phyloP scores from a whole-genome alignment of 1,140 invertebrate genomes.

The Drosophila grimshawi region DNA sequence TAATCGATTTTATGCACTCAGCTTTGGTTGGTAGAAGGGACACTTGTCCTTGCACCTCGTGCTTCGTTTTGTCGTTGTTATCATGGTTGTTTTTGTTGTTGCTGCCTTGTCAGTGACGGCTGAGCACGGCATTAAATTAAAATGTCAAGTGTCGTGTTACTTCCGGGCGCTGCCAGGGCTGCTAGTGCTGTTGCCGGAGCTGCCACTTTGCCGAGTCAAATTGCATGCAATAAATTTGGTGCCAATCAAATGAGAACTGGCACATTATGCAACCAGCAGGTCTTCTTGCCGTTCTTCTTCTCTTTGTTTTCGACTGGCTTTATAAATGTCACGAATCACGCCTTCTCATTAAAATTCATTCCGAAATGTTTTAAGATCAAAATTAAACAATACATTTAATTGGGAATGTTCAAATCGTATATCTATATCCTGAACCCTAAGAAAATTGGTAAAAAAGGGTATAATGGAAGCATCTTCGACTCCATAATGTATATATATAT shows the following conservation, averaged over 20 bases:
- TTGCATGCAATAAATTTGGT: conserved; percentile 81
- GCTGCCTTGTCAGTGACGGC: conserved; percentile 41
- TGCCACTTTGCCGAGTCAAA: conserved; percentile 65
- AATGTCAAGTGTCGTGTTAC: conserved; percentile 81
- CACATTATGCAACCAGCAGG: conserved; percentile 61
- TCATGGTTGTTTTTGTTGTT: conserved; percentile 55
- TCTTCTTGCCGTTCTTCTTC: conserved; percentile 24
- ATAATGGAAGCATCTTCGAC: too few relatives aligned
- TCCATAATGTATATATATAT: too few relatives aligned
- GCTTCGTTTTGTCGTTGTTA: conserved; percentile 16
- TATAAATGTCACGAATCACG: conserved; percentile 35
- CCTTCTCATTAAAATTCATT: not conserved
- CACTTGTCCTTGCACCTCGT: conserved; percentile 15
- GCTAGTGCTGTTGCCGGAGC: conserved; percentile 11
- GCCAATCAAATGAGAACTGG: conserved; percentile 77
- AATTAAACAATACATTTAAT: conserved; percentile 24
- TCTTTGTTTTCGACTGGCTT: conserved; percentile 18
- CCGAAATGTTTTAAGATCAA: not conserved
- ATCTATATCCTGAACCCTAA: not conserved
- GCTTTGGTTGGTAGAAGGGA: not conserved
- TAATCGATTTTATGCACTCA: conserved; percentile 37
- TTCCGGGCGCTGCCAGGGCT: conserved; percentile 62
- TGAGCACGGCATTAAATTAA: conserved; percentile 79
- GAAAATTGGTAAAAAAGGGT: too few relatives aligned
- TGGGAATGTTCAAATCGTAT: conserved; percentile 66